A percentile compares a stretch with the other conserved stretches of the same genome.
Evolutionary conservation across 2,797 vertebrate genomes (phyloP).

Genomic region (Scleropages formosus): DNA sequence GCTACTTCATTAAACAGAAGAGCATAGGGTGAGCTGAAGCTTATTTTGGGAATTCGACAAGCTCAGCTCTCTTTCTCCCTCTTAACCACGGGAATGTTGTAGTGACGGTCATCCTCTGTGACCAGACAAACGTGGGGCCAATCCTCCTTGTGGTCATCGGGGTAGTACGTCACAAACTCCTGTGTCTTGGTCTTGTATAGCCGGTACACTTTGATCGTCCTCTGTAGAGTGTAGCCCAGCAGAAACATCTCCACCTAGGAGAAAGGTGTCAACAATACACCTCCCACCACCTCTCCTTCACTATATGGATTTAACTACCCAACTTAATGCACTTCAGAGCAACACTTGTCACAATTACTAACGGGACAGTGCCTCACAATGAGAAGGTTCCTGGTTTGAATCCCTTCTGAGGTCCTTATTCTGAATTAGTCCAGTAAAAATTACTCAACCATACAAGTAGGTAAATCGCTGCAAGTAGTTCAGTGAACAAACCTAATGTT

Average conservation of each 20-base stretch:
- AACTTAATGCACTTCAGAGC: too few species aligned
- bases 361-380: too few species aligned
- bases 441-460: too few species aligned
- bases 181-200: conserved; percentile 78
- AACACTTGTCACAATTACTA: too few species aligned
- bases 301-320: too few species aligned
- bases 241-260: conserved; percentile 85
- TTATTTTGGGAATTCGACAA: neutral
- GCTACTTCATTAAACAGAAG: neutral
- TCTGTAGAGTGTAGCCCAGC: conserved; percentile 75
- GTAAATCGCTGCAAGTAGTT: too few species aligned
- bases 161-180: conserved; percentile 78
- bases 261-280: neutral
- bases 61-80: conserved; percentile 55
- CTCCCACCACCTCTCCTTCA: too few species aligned
- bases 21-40: neutral
- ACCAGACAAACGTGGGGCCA: conserved; percentile 77
- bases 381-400: too few species aligned
- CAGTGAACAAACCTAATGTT: too few species aligned
- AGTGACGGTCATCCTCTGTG: conserved; percentile 84
- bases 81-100: conserved; percentile 75
- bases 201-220: conserved; percentile 75
- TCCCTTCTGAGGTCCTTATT: too few species aligned
- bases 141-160: conserved; percentile 63
- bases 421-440: too few species aligned